phyloP scores from a whole-genome alignment of 2,888 invertebrate genomes.

The Philonicus albiceps region DNA sequence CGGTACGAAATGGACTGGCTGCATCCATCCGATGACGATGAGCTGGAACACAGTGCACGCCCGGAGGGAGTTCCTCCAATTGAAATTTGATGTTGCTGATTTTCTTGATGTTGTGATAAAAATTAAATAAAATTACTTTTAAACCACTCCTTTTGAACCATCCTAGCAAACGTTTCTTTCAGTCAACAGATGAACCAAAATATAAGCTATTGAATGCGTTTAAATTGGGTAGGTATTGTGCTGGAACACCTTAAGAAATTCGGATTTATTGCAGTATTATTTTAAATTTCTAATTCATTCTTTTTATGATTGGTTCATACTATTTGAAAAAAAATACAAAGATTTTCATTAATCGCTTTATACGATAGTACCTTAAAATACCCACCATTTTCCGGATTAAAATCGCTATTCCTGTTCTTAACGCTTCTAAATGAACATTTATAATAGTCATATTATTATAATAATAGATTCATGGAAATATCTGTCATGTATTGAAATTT shows the following conservation, averaged over 20 bases:
- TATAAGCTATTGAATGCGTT: not conserved
- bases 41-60: conserved; percentile 56
- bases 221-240: not conserved
- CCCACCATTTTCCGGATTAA: too few species aligned
- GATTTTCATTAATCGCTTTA: too few species aligned
- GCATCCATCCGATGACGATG: conserved; percentile 55
- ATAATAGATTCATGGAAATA: too few species aligned
- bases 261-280: not conserved
- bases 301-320: not conserved
- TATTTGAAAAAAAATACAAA: too few species aligned
- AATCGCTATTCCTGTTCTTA: too few species aligned
- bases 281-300: not conserved
- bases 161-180: not conserved
- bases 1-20: conserved; percentile 57
- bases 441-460: too few species aligned
- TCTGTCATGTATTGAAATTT: too few species aligned
- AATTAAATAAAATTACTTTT: conserved; percentile 51
- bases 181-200: not conserved
- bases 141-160: not conserved
- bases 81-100: conserved; percentile 52
- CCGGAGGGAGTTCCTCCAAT: conserved; percentile 53
- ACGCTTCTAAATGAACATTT: too few species aligned
- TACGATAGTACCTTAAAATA: too few species aligned
- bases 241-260: not conserved
- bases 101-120: conserved; percentile 56